phyloP scores from a whole-genome alignment of 2,888 invertebrate species.

The Dioctria rufipes region DNA sequence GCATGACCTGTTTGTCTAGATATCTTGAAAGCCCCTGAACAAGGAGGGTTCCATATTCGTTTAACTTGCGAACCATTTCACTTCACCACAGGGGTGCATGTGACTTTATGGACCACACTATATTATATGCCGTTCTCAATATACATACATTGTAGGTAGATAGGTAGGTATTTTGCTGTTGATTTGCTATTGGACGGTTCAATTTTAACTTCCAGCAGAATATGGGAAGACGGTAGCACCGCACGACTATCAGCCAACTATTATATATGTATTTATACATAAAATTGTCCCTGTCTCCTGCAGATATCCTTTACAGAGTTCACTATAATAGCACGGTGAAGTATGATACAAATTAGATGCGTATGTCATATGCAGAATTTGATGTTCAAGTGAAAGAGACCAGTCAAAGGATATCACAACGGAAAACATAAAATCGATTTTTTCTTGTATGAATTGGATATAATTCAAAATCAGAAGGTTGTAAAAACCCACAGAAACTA shows the following conservation, averaged over 20 bases:
- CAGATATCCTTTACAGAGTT: constrained; percentile 4
- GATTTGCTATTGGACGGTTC: not conserved
- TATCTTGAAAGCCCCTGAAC: not conserved
- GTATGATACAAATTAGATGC: constrained; percentile 13
- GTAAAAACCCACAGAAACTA: not conserved
- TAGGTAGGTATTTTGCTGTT: not conserved
- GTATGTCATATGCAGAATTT: constrained; percentile 36
- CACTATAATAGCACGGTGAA: not conserved
- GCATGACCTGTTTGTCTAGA: not conserved
- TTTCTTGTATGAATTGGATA: not conserved
- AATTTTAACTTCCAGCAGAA: not conserved
- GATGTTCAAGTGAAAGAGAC: not conserved
- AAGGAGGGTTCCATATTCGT: not conserved
- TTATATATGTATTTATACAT: not conserved
- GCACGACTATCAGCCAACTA: not conserved
- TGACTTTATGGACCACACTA: constrained; percentile 24
- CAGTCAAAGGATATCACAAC: not conserved
- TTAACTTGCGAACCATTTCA: not conserved
- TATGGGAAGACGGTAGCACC: constrained; percentile 5
- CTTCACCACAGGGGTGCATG: constrained; percentile 20
- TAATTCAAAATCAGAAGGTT: constrained; percentile 24
- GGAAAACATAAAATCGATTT: constrained; percentile 39
- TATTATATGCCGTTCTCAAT: not conserved
- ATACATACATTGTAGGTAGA: too few relatives aligned
- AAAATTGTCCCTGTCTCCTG: not conserved